These are phyloP conservation scores for Scaptomyza reducta DNA, from an alignment of 2,888 invertebrate species.

Conservation along the genomic window DNA sequence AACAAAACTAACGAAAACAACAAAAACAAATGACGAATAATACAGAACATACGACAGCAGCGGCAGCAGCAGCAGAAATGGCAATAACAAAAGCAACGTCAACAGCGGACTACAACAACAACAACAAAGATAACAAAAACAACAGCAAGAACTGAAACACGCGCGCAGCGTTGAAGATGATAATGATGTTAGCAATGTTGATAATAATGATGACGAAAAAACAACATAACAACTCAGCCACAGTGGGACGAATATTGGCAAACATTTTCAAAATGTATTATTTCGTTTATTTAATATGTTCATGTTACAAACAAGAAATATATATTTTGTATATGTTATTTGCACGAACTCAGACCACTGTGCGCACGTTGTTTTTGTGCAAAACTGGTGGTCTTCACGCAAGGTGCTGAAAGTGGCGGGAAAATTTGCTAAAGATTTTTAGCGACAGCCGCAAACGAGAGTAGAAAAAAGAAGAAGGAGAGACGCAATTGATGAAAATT, in stretches of 20 bases:
- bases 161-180: conserved; percentile 67
- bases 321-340: too few species aligned
- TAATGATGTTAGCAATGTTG: conserved; percentile 72
- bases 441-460: conserved; percentile 25
- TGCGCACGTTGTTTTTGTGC: conserved; percentile 75
- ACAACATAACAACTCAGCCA: conserved; percentile 68
- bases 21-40: conserved; percentile 68
- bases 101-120: conserved; percentile 43
- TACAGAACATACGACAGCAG: conserved; percentile 65
- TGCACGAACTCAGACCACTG: conserved; percentile 39
- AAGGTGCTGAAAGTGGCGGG: conserved; percentile 78
- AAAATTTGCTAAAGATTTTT: conserved; percentile 69
- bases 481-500: conserved; percentile 12
- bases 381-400: conserved; percentile 59
- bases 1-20: conserved; percentile 70
- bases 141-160: conserved; percentile 64
- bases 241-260: conserved; percentile 48
- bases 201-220: conserved; percentile 73
- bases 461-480: conserved; percentile 1
- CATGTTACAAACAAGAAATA: too few species aligned
- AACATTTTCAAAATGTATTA: not conserved
- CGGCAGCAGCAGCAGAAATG: conserved; percentile 37
- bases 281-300: too few species aligned
- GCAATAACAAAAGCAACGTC: conserved; percentile 45
- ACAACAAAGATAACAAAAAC: conserved; percentile 39